phyloP scores from a whole-genome alignment of 2,113 vertebrate genomes.

The Aegotheles bennettii region DNA sequence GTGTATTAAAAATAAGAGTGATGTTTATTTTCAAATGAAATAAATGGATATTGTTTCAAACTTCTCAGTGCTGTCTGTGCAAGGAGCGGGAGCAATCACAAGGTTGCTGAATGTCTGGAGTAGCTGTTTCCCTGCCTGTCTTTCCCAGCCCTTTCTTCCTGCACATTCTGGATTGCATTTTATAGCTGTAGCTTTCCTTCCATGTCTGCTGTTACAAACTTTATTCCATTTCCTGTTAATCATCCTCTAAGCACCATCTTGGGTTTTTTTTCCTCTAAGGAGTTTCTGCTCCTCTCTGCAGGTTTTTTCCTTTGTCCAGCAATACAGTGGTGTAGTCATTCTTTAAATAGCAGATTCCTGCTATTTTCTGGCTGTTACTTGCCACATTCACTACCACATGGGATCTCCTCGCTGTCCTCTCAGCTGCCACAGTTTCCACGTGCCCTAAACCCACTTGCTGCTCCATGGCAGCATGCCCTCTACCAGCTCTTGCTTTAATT shows the following conservation, averaged over 20 bases:
- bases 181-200: not conserved
- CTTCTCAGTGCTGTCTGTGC: not conserved
- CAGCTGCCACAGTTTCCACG: not conserved
- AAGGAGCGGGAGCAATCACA: not conserved
- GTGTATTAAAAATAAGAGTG: slow-evolving; percentile 18
- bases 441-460: not conserved
- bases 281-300: not conserved
- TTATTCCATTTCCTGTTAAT: not conserved
- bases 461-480: not conserved
- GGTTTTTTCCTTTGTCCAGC: not conserved
- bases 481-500: not conserved
- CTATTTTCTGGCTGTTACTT: not conserved
- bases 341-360: not conserved
- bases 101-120: not conserved
- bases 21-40: not conserved
- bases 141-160: not conserved
- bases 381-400: not conserved
- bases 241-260: not conserved
- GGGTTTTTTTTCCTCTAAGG: not conserved
- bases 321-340: not conserved
- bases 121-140: not conserved
- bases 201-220: too few relatives aligned
- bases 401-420: not conserved
- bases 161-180: not conserved
- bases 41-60: not conserved